Conservation (phyloP, 2,113 vertebrate genomes). For the Poeciliopsis retropinna region DNA sequence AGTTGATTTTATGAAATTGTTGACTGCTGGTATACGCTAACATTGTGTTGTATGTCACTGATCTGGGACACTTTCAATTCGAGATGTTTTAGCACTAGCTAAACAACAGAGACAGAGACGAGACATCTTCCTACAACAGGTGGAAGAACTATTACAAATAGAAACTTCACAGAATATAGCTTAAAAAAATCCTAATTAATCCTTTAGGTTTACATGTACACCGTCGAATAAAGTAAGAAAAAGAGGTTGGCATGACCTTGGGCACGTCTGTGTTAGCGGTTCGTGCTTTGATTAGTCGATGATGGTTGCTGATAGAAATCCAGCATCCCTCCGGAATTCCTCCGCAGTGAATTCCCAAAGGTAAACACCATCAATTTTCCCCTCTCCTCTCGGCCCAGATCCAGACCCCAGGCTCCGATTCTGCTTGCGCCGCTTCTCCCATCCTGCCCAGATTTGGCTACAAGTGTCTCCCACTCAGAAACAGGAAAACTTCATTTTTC, state of each 20-base stretch:
- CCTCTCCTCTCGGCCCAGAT: conserved; percentile 36
- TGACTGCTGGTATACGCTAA: too few relatives aligned
- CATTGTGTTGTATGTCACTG: too few relatives aligned
- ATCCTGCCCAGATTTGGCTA: conserved; percentile 78
- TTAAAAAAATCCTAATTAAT: background rate
- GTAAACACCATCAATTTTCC: conserved; percentile 79
- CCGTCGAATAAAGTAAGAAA: background rate
- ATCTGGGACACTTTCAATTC: too few relatives aligned
- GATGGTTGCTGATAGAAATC: conserved; percentile 60
- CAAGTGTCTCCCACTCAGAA: conserved; percentile 63
- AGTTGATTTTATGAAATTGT: too few relatives aligned
- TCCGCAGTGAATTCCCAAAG: conserved; percentile 50
- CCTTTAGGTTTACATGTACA: background rate
- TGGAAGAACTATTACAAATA: too few relatives aligned
- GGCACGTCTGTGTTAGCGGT: background rate
- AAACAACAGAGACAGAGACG: too few relatives aligned
- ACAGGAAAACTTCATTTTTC: conserved; percentile 51
- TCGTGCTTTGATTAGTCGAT: conserved; percentile 15
- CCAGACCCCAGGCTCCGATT: conserved; percentile 52
- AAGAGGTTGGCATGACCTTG: background rate
- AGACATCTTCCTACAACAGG: too few relatives aligned
- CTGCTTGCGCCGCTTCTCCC: conserved; percentile 61
- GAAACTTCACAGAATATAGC: background rate
- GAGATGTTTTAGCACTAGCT: too few relatives aligned
- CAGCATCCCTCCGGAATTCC: conserved; percentile 64